Evolutionary conservation across 2,888 invertebrate species (phyloP), one percentile per base, ranked within the genome.

Genomic region (Terebella lapidaria): DNA sequence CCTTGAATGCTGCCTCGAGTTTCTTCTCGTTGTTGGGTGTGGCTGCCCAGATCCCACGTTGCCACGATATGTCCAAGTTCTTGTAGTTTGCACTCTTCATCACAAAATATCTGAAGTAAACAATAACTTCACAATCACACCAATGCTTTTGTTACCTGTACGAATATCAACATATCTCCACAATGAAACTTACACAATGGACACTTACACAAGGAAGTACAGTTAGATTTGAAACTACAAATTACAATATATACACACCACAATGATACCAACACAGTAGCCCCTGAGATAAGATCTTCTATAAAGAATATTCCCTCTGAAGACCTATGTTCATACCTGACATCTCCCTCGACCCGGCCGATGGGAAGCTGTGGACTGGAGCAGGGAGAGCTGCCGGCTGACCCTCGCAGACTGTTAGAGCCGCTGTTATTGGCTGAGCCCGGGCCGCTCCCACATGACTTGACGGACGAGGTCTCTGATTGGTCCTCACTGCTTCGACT

Each of bases 1-100:
- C 88, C 83, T 85, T 84, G 66, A 83, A 84, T 24, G 83, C 81
- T 66, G 84, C 84, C 69, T 85, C 82, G 59, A 88, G 74, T 71
- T 86, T 87, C 72, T 84, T 85, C 62, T 86, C 85, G 2, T 86
- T 87, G 60, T 82, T 82, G 24, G 83, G 83, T n/a, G 85, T 80
- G 71, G 88, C 87, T 20, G 85, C 84, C 84, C 85, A 88, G 4
- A 81, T 79, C 42, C 84, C 84, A 10, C 83, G 83, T 55, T 74
- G 80, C 63, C 85, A 82, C 3, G 87, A 86, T 22, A 84, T 78
- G 59, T 87, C 86, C 42, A 87, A 82, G 51, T 81, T 79, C 60
- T 84, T 84, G 59, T 82, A 74, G 62, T 84, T 86, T 42, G 83
- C 84, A 20, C 86, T 86, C 71, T 85, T 86, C 72, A 86, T 86